Evolutionary conservation across 2,113 vertebrate species (phyloP), one percentile per base, ranked within the genome.

Genomic region (Myiopsitta monachus): DNA sequence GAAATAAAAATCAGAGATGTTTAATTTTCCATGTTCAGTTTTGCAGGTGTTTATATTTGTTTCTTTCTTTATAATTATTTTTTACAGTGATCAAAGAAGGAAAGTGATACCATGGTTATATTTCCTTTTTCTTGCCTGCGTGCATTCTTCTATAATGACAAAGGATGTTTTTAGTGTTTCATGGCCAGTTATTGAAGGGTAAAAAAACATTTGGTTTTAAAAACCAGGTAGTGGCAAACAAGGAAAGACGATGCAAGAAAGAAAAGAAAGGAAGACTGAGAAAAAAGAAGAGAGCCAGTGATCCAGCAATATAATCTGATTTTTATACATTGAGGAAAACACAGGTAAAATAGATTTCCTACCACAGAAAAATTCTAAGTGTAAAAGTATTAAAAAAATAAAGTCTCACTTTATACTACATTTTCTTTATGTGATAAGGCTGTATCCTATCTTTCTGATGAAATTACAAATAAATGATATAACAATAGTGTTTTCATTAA

Each of bases 321-420:
- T 86, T 86, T 83, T 41, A 38, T 38, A 17, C 3, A 63, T 6
- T 81, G n/a, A 62, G 41, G 6, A 46, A 77, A 80, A 86, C 8
- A 0, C 4, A 41, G 13, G 4, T 5, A 74, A 18, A 81, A 54
- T 11, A 59, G 19, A 39, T 77, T 78, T 74, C 16, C 15, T 74
- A 63, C 3, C 28, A 70, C 14, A 66, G 30, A 28, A 1, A 88
- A 77, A 74, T 54, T 80, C 7, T 26, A 39, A 43, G 11, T 70
- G 19, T 18, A 4, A 77, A 78, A 66, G 7, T 47, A 27, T 44
- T 24, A 16, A 57, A 33, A 69, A 67, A 85, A 70, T 52, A 55
- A 88, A 61, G 7, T 11, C 0, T 59, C 1, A 1, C 0, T 2
- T 66, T 41, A 44, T 64, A 41, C 3, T 76, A 13, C 3, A 47